These are phyloP conservation scores for Mermis nigrescens DNA, from an alignment of 2,888 invertebrate genomes.

Conservation along the genomic window DNA sequence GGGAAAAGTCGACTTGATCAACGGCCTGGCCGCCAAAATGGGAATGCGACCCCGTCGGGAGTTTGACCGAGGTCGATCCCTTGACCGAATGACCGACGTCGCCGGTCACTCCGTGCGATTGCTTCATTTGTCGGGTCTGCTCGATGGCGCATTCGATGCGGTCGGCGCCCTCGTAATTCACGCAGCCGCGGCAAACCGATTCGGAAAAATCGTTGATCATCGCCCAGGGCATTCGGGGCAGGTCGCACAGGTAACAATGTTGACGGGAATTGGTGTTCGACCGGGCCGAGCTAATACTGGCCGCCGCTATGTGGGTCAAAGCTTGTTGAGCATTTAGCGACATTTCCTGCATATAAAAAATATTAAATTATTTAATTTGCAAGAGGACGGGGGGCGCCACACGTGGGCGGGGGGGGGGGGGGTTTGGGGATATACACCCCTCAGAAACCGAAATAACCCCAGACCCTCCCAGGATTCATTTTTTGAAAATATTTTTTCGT, in stretches of 20 bases:
- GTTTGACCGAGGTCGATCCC: background rate
- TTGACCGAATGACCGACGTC: background rate
- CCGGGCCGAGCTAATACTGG: background rate
- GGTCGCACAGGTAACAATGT: constrained; percentile 84
- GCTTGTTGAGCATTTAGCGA: background rate
- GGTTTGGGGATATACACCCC: too few species aligned
- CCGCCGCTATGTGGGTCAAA: background rate
- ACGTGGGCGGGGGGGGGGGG: too few species aligned
- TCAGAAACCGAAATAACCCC: too few species aligned
- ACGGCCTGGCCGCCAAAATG: too few species aligned
- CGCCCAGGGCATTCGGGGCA: constrained; percentile 98
- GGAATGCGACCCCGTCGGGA: background rate
- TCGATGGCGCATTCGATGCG: constrained; percentile 82
- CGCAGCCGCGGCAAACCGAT: constrained; percentile 92
- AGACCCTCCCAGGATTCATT: too few species aligned
- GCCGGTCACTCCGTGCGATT: constrained; percentile 1
- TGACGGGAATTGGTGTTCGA: constrained; percentile 11
- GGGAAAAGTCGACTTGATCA: too few species aligned
- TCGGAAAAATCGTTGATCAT: constrained; percentile 91
- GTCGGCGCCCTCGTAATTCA: constrained; percentile 70
- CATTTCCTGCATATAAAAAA: too few species aligned
- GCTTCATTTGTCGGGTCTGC: constrained; percentile 48
- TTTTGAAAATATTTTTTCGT: too few species aligned
- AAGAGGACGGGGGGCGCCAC: too few species aligned
- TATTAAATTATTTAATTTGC: too few species aligned